Evolutionary conservation across 2,888 invertebrate genomes (phyloP), one percentile per base, ranked within the genome.

Genomic region (Chrysolina oricalcia): DNA sequence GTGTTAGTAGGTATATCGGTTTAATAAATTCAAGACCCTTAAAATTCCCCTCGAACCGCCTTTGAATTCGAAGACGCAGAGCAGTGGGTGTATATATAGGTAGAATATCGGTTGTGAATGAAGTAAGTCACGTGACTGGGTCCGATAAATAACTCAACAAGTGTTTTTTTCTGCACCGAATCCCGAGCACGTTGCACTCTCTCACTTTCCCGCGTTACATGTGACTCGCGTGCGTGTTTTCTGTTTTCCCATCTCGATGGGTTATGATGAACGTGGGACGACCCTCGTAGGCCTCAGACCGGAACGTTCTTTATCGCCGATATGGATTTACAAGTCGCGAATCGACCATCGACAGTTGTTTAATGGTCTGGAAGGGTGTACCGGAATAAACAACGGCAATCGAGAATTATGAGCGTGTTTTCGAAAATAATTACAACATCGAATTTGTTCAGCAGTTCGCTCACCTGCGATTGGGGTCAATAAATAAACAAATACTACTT

Each of bases 21-120:
- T 46, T 2, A 46, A 46, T 2, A 46, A 46, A 8, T 4, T n/a
- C 3, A 15, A 1, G 15, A 46, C 46, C 4, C 6, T 8, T 13
- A 15, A 46, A 46, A 19, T 19, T 5, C 50, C 50, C 50, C 19
- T n/a, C 19, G 17, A 1, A 6, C 15, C 50, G 50, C 17, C 50
- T 50, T 50, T 15, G 50, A 50, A 50, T 10, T 8, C 11, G 10
- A 50, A 50, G 17, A 50, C 43, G 13, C 43, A 50, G 19, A 50
- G 19, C 10, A 17, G 50, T 50, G 50, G 50, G 50, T 19, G 50
- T 19, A 17, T 48, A 48, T 21, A 5, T 27, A 5, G 35, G 17
- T 59, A 27, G 56, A 59, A n/a, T 53, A 53, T 21, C 53, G n/a
- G 59, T 59, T 59, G 59, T 59, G 59, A 59, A 59, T 59, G 59